Base-by-base conservation (phyloP, 2,888 invertebrate species). In the Platerodrilus igneus region DNA sequence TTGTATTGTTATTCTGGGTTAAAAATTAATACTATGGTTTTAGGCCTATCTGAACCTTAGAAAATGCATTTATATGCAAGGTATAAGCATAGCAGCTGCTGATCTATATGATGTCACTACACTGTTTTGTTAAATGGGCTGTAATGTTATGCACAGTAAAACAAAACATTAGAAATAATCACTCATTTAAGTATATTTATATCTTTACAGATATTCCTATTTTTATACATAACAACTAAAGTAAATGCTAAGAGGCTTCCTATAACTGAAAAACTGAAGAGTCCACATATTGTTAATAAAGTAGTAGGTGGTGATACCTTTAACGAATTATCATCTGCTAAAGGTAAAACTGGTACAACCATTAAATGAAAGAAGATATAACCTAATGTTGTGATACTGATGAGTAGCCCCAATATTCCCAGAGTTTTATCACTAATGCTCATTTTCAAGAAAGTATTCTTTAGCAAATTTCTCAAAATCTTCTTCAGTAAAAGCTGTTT, bases 401-500 rank as follows among this genome's bases (percentile, higher is more conserved):
- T 25, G 22, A 41, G 26, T 19, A 66, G 42, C 29, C 57, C 52
- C 5, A 56, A 16, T 21, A 47, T 41, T 6, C 65, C 63, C 7
- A 53, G 47, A 29, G 19, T 37, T 36, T 41, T 53, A 48, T 64
- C 62, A 16, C 55, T 48, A 11, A 58, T 20, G 11, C 28, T 26
- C 53, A 56, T 57, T 21, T 29, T 38, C 33, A 27, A 27, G 75
- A 61, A 76, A 72, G 53, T 79, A 78, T 61, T 83, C 78, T 30
- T 71, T 69, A 60, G 83, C 81, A 62, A 83, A 84, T 44, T 75
- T 75, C 42, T 74, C 68, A 52, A 82, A 81, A 30, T 81, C 78
- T 58, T 82, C 82, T 55, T 81, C 79, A 0, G 84, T 81, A 59
- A 86, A 85, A 9, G 73, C 80, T 1, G 82, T 78, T 38, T 72